Base-by-base conservation (phyloP, 2,113 vertebrate species). In the Lagopus leucura region DNA sequence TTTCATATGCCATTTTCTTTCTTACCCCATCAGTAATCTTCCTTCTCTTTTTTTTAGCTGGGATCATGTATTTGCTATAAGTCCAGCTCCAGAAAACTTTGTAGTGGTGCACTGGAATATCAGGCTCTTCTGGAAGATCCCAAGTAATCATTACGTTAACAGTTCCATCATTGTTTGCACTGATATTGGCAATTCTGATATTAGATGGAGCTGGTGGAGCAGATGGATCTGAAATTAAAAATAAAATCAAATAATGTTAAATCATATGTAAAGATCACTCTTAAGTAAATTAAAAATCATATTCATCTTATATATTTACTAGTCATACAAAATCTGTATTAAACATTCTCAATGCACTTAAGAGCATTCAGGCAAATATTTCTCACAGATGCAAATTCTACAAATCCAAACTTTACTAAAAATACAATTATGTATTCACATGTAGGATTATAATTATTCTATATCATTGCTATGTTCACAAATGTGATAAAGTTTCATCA, bases 21-120 rank as follows among this genome's bases (percentile, higher is more conserved):
- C 93, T 97, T 97, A 99, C 99, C 98, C 99, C 99, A 32, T 98
- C 96, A 0, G 98, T 97, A 66, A 98, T 99, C 98, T 98, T 99
- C 61, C 99, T 98, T 93, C 98, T 98, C 93, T 98, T 99, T 98
- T 99, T 99, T 94, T 98, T 99, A 16, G 98, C 97, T 8, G 98
- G 98, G 71, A 99, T 98, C n/a, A 97, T 93, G 1, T 98, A 98
- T 97, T 98, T 98, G 88, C 98, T 97, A 13, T 97, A 98, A 0
- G 97, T 98, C 98, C 99, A 99, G 97, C 98, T 99, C 99, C 99
- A 99, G 93, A 98, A 99, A 17, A 99, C 98, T 94, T 99, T 99
- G 97, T 98, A 99, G 97, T 99, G 99, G 73, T 99, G 99, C 17
- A 99, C 95, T 11, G 99, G 99, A 69, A 99, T 97, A 71, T 99